phyloP scores from a whole-genome alignment of 2,888 invertebrate genomes.

The Pyrrhosoma nymphula region DNA sequence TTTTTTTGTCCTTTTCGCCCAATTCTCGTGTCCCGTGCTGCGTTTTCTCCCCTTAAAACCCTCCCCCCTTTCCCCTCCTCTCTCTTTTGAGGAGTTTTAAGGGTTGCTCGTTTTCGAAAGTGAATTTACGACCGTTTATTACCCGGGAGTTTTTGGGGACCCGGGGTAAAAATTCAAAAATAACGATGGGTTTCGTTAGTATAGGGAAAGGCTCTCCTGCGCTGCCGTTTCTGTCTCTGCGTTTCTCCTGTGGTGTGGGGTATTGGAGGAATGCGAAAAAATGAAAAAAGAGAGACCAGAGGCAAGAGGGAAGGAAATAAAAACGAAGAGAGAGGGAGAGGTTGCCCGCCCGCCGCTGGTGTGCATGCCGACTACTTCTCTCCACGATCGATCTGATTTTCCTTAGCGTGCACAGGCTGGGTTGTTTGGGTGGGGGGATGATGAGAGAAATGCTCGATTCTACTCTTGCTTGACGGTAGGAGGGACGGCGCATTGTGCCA shows the following conservation, averaged over 20 bases:
- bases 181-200: constrained; percentile 23
- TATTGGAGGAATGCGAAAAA: neutral
- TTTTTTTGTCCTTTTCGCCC: neutral
- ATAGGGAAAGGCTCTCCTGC: neutral
- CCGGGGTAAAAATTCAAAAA: constrained; percentile 26
- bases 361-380: neutral
- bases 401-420: neutral
- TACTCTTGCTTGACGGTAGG: neutral
- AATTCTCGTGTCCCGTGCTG: neutral
- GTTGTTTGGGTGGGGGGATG: neutral
- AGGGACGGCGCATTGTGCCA: neutral
- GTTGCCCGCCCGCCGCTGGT: too few species aligned
- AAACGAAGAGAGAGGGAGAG: neutral
- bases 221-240: neutral
- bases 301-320: neutral
- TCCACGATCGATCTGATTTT: neutral
- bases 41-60: neutral
- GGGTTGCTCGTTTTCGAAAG: constrained; percentile 30
- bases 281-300: neutral
- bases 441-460: neutral
- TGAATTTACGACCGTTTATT: constrained; percentile 36
- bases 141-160: neutral
- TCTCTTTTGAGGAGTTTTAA: neutral
- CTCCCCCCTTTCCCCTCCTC: neutral
- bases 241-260: too few species aligned